These are phyloP conservation scores for Aphelinus certus DNA, from an alignment of 1,140 invertebrate genomes.

Conservation along the genomic window DNA sequence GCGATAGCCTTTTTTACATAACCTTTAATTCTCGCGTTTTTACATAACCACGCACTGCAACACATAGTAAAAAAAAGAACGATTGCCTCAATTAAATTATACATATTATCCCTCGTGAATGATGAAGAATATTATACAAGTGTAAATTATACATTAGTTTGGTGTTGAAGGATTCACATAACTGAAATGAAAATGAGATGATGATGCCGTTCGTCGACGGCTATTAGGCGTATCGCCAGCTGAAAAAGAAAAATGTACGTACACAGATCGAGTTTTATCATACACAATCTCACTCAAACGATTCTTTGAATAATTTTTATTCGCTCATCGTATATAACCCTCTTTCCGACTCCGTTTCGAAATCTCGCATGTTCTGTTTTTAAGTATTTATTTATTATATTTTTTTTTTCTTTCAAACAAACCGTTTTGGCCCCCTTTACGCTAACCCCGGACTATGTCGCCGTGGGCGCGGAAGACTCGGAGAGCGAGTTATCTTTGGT, in stretches of 20 bases:
- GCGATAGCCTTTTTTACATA: constrained; percentile 23
- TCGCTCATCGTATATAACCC: too few species aligned
- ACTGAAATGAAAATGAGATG: neutral
- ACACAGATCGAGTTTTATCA: neutral
- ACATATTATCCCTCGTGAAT: constrained; percentile 14
- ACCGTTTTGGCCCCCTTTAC: constrained; percentile 37
- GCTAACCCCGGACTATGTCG: constrained; percentile 19
- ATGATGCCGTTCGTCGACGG: neutral
- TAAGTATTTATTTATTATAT: too few species aligned
- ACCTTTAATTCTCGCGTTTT: constrained; percentile 28
- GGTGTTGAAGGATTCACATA: neutral
- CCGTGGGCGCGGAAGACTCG: constrained; percentile 35
- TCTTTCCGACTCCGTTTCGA: too few species aligned
- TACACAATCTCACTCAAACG: too few species aligned
- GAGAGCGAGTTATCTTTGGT: constrained; percentile 37
- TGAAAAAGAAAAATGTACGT: neutral
- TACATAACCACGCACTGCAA: constrained; percentile 23
- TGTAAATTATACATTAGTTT: neutral
- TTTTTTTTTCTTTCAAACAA: constrained; percentile 5
- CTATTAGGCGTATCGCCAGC: too few species aligned
- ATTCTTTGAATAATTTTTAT: too few species aligned
- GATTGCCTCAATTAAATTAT: constrained; percentile 26
- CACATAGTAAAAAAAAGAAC: constrained; percentile 10
- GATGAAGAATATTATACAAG: neutral
- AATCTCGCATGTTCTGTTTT: too few species aligned